Evolutionary conservation across 2,113 vertebrate species (phyloP), one percentile per base, ranked within the genome.

Genomic region (Puma concolor): DNA sequence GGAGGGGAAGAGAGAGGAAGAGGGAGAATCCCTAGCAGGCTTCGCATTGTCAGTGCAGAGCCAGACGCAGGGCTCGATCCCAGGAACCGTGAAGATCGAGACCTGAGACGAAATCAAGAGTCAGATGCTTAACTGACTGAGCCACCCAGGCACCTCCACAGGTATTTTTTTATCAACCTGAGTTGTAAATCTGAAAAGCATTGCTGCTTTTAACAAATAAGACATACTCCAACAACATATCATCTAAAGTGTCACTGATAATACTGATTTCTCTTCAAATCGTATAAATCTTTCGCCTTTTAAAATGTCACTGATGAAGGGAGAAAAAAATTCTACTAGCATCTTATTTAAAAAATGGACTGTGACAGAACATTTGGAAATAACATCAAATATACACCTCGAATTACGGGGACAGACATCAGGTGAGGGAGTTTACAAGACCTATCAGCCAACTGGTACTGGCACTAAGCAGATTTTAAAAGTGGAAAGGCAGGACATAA

Each of bases 151-250:
- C 7, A 19, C 21, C 21, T 17, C 8, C 10, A 82, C 10, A 36
- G 2, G 50, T 31, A 44, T 33, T 54, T 88, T 88, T 92, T 93
- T 36, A 94, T 90, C 41, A 25, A 76, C 76, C 17, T 74, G 19
- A 79, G 76, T 38, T 90, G 13, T 67, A 87, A 95, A 92, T 63
- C 9, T 83, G n/a, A 92, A 89, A 95, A 79, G 36, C 66, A 85
- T 6, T 64, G 87, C 36, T 90, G 3, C 38, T 94, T 64, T 95
- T 50, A 95, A 89, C 48, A 79, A 96, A 44, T 57, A 82, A 90
- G 72, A 17, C 38, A 74, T 74, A 25, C 21, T 71, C 41, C 41
- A 72, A 88, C 13, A 97, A 93, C 2, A 57, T 7, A 48, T 72
- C 36, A 92, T 48, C 79, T 93, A 81, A 95, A 81, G 66, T 71